Percentiles rank a stretch among this genome's conserved stretches.
Evolutionary conservation across 1,140 invertebrate species (phyloP).

Genomic region (Caerostris extrusa): DNA sequence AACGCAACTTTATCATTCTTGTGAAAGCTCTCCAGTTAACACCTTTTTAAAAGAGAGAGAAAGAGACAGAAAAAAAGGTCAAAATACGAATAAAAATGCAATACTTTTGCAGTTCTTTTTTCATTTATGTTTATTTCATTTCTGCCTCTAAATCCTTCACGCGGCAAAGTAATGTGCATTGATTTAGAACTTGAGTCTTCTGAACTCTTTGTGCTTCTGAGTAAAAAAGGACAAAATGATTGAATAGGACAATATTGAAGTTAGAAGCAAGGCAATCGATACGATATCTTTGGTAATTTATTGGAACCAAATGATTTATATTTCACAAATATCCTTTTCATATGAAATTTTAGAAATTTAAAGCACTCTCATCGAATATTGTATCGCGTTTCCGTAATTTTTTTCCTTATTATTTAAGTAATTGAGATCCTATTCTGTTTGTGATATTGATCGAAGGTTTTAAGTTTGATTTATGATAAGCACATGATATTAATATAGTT

Average conservation of each 20-base stretch:
- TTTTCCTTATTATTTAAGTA: no score
- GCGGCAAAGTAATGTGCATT: not conserved
- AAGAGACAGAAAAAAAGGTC: constrained; percentile 11
- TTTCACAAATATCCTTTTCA: not conserved
- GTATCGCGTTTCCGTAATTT: not conserved
- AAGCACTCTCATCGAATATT: not conserved
- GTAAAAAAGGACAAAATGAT: not conserved
- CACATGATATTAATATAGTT: no score
- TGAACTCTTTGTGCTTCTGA: not conserved
- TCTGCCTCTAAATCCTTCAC: not conserved
- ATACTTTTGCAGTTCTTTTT: constrained; percentile 16
- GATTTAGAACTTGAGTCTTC: not conserved
- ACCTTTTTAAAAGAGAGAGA: not conserved
- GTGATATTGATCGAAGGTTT: no score
- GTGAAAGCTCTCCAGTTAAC: constrained; percentile 52
- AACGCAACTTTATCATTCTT: constrained; percentile 15
- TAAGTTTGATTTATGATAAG: no score
- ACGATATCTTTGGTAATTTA: not conserved
- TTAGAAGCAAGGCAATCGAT: not conserved
- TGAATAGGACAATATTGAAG: not conserved
- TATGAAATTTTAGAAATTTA: not conserved
- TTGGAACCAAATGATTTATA: not conserved
- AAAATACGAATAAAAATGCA: constrained; percentile 53
- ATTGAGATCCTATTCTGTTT: no score
- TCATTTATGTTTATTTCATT: constrained; percentile 51